Evolutionary conservation across 2,113 vertebrate genomes (phyloP).

Genomic region (Cranoglanis bouderius): DNA sequence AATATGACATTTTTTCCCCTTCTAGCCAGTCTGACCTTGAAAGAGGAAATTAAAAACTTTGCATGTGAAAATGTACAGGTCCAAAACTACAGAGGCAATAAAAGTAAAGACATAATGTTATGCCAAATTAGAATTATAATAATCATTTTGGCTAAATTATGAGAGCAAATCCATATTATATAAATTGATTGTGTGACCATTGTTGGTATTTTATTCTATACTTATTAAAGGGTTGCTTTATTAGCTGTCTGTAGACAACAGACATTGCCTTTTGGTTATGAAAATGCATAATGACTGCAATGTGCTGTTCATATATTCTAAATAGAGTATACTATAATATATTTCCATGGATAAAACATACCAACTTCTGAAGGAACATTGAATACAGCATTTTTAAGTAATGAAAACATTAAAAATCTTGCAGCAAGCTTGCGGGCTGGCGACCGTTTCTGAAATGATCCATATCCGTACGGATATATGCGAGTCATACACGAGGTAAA

Average conservation of each 20-base stretch:
- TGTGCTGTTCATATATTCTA: background rate
- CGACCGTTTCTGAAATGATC: constrained; percentile 44
- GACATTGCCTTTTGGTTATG: background rate
- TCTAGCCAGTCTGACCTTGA: background rate
- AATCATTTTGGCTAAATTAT: background rate
- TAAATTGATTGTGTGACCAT: background rate
- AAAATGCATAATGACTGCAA: constrained; percentile 10
- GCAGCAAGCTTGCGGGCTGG: constrained; percentile 57
- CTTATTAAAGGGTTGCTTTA: constrained; percentile 3
- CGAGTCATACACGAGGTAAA: constrained; percentile 35
- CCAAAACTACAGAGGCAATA: background rate
- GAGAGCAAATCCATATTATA: background rate
- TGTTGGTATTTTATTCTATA: constrained; percentile 62
- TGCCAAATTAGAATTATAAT: constrained; percentile 1
- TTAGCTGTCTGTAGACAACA: constrained; percentile 27
- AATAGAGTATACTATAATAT: background rate
- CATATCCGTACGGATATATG: constrained; percentile 10
- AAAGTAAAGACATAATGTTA: background rate
- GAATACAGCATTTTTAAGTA: constrained; percentile 18
- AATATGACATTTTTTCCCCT: background rate
- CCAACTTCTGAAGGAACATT: constrained; percentile 8
- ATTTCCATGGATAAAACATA: constrained; percentile 2
- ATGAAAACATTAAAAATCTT: constrained; percentile 27
- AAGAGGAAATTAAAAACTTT: background rate
- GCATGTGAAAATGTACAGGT: constrained; percentile 3